Percentiles rank a stretch among this genome's conserved stretches.
Conservation (phyloP, 2,888 invertebrate genomes). For the Actias luna region DNA sequence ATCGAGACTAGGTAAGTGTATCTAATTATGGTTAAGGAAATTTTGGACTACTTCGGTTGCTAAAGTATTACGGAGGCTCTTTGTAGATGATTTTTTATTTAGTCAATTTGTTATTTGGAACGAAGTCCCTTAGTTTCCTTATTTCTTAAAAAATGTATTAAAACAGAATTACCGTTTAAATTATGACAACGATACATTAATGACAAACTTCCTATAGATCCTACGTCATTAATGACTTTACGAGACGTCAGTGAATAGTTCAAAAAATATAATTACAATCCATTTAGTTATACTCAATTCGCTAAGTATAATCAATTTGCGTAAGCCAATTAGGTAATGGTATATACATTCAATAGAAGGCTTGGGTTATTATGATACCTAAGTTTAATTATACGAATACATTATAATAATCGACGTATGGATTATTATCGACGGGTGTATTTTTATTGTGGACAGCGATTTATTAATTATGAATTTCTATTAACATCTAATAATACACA, state of each 20-base stretch:
- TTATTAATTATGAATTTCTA: neutral
- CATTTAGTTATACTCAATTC: neutral
- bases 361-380: neutral
- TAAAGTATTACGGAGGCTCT: too few species aligned
- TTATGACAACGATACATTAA: neutral
- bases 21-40: too few species aligned
- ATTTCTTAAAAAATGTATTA: too few species aligned
- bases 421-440: neutral
- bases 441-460: neutral
- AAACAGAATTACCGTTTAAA: too few species aligned
- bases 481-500: neutral
- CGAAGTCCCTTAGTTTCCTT: too few species aligned
- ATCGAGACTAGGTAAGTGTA: too few species aligned
- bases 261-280: conserved; percentile 8
- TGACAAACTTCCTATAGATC: neutral
- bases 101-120: too few species aligned
- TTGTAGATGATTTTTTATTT: too few species aligned
- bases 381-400: neutral
- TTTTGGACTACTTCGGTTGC: too few species aligned
- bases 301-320: neutral
- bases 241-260: conserved; percentile 10
- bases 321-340: neutral
- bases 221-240: conserved; percentile 16
- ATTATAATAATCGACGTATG: neutral
- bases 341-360: neutral